phyloP scores from a whole-genome alignment of 2,113 vertebrate genomes.

The Dissostichus mawsoni region DNA sequence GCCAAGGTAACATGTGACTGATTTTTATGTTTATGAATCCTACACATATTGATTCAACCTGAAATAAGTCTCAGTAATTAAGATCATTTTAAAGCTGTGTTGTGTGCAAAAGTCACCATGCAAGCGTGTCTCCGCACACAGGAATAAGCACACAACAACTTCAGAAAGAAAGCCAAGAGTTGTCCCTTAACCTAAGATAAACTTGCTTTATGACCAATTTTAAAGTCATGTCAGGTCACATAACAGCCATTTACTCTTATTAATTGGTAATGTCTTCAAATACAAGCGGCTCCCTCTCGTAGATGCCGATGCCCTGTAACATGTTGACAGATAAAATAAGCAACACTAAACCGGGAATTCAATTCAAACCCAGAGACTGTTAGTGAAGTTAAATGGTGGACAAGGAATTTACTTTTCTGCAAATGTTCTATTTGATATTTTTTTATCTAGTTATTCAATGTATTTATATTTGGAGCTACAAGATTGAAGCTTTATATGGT shows the following conservation, averaged over 20 bases:
- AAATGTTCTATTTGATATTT: background rate
- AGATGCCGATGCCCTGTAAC: no score
- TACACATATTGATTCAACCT: background rate
- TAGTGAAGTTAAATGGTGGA: background rate
- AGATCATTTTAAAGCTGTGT: no score
- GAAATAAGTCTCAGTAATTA: background rate
- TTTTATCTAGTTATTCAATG: conserved; percentile 3
- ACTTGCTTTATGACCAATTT: background rate
- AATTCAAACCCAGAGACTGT: background rate
- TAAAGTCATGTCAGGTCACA: no score
- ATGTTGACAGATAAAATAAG: background rate
- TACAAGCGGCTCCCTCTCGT: no score
- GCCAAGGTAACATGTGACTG: conserved; percentile 80
- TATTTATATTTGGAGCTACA: background rate
- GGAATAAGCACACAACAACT: no score
- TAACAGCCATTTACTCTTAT: no score
- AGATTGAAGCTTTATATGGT: background rate
- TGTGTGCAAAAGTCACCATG: no score
- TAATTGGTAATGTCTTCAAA: no score
- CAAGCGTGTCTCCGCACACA: no score
- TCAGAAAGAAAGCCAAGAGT: background rate
- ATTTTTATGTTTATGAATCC: background rate
- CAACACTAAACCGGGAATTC: background rate
- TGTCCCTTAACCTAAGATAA: background rate
- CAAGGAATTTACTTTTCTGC: background rate